Percentiles rank a stretch among this genome's conserved stretches.
phyloP scores from a whole-genome alignment of 2,888 invertebrate genomes.

The Eucera pruinosa region DNA sequence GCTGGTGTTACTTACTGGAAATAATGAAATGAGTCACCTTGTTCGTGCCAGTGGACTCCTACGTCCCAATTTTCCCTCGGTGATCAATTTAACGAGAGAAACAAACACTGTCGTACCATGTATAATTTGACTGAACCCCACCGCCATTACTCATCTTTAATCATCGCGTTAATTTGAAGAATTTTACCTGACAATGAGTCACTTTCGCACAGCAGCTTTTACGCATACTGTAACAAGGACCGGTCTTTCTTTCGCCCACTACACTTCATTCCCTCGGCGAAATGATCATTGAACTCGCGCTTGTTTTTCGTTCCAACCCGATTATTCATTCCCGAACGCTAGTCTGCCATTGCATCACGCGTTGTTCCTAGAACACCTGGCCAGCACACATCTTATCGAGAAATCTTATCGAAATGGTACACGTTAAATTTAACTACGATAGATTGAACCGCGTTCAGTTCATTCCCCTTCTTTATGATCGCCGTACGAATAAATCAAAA shows the following conservation, averaged over 20 bases:
- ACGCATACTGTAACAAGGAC: background rate
- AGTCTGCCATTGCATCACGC: conserved; percentile 14
- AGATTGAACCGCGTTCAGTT: conserved; percentile 44
- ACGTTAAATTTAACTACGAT: conserved; percentile 20
- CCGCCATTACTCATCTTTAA: no score
- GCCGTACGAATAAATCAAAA: conserved; percentile 26
- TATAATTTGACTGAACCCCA: no score
- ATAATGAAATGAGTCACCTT: conserved; percentile 36
- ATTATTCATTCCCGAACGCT: conserved; percentile 47
- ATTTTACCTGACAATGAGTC: conserved; percentile 50
- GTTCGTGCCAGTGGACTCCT: conserved; percentile 23
- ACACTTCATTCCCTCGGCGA: background rate
- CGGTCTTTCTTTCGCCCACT: background rate
- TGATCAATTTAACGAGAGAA: background rate
- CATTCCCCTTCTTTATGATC: background rate
- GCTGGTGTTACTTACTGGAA: conserved; percentile 26
- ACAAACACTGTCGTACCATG: conserved; percentile 4
- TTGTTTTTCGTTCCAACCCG: conserved; percentile 21
- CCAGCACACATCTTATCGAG: conserved; percentile 35
- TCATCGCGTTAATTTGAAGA: conserved; percentile 42
- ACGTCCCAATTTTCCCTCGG: background rate
- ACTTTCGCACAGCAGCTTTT: conserved; percentile 29
- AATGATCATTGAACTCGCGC: conserved; percentile 28
- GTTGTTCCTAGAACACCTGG: conserved; percentile 28
- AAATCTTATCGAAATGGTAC: conserved; percentile 45